A percentile compares a stretch with the other conserved stretches of the same genome.
phyloP scores from a whole-genome alignment of 1,140 invertebrate species.

The Ceratosolen fusciceps region DNA sequence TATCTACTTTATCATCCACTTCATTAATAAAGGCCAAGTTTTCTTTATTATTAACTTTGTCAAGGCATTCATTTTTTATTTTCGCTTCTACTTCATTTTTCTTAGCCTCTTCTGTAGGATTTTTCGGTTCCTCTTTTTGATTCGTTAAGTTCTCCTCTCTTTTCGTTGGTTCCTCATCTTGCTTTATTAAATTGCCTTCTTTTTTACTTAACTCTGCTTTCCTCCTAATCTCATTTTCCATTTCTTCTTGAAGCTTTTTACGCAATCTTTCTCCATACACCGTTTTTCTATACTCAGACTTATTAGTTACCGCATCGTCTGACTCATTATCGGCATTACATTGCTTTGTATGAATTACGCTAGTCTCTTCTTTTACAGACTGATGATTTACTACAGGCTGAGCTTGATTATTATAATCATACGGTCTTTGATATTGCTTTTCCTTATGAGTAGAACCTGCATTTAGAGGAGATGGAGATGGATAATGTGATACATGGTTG shows the following conservation, averaged over 20 bases:
- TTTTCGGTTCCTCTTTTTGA: not conserved
- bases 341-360: not conserved
- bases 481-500: not conserved
- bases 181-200: not conserved
- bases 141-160: not conserved
- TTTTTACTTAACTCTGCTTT: constrained; percentile 18
- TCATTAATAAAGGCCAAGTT: constrained; percentile 45
- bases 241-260: constrained; percentile 56
- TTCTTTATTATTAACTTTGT: constrained; percentile 50
- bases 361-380: not conserved
- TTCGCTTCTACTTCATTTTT: not conserved
- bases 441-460: not conserved
- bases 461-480: not conserved
- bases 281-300: constrained; percentile 50
- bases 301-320: constrained; percentile 46
- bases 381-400: not conserved
- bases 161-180: not conserved
- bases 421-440: not conserved
- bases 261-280: constrained; percentile 61
- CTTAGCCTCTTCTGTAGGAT: not conserved
- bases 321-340: constrained; percentile 13
- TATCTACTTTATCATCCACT: not conserved
- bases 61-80: not conserved
- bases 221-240: constrained; percentile 45
- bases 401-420: not conserved